Conservation (phyloP, 2,113 vertebrate genomes). For the Mus spicilegus region DNA sequence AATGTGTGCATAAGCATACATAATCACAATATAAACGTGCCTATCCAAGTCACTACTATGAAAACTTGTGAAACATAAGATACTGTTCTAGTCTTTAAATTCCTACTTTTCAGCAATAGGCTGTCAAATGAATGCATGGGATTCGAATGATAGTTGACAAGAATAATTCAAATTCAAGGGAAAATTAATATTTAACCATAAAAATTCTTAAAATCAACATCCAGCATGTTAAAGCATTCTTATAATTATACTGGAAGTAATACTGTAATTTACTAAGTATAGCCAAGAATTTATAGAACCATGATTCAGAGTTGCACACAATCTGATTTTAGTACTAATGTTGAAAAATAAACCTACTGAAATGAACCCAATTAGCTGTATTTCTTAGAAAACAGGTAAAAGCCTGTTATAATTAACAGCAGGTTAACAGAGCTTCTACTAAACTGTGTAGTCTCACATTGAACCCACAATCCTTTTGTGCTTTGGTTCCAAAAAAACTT, state of each 20-base stretch:
- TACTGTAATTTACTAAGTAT: conserved; percentile 80
- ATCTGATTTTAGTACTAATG: conserved; percentile 74
- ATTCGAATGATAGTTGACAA: conserved; percentile 48
- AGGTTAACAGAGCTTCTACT: conserved; percentile 54
- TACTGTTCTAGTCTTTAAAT: conserved; percentile 49
- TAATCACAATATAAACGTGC: conserved; percentile 18
- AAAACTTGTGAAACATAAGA: conserved; percentile 35
- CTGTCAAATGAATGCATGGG: conserved; percentile 45
- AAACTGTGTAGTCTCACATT: conserved; percentile 24
- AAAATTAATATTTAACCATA: conserved; percentile 72
- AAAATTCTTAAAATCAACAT: conserved; percentile 64
- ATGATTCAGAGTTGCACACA: conserved; percentile 77
- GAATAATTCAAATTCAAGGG: conserved; percentile 49
- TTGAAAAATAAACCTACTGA: conserved; percentile 70
- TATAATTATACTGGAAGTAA: conserved; percentile 73
- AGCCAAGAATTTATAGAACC: conserved; percentile 78
- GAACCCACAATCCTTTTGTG: conserved; percentile 18
- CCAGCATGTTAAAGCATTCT: conserved; percentile 56
- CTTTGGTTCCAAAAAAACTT: conserved; percentile 60
- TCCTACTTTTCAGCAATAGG: conserved; percentile 8
- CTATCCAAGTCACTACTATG: conserved; percentile 15
- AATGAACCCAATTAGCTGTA: conserved; percentile 67
- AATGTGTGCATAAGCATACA: conserved; percentile 36
- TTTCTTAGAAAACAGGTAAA: conserved; percentile 73
- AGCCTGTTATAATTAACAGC: conserved; percentile 53